These are phyloP conservation scores for Chionomys nivalis DNA, from an alignment of 2,113 vertebrate genomes.

Conservation along the genomic window DNA sequence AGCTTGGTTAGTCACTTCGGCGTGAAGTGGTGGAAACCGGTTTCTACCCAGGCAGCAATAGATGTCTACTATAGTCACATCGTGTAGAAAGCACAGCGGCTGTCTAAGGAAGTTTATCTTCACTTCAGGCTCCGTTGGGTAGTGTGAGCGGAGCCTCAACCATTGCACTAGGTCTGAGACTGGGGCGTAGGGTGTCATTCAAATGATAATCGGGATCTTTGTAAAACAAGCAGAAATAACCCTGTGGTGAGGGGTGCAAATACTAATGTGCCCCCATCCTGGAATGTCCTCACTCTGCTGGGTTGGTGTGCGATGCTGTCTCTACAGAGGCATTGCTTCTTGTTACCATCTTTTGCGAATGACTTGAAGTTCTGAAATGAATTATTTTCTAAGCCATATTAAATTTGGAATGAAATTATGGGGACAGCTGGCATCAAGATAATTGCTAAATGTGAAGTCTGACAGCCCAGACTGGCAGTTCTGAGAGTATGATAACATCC, in stretches of 20 bases:
- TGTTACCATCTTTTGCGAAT: slow-evolving; percentile 68
- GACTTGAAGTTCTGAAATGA: slow-evolving; percentile 75
- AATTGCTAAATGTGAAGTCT: slow-evolving; percentile 83
- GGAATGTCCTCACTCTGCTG: not conserved
- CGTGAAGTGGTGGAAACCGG: not conserved
- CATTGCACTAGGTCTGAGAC: not conserved
- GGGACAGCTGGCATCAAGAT: slow-evolving; percentile 80
- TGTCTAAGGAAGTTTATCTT: not conserved
- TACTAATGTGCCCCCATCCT: not conserved
- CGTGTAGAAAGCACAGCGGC: not conserved
- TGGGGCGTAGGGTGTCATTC: not conserved
- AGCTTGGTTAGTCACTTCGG: not conserved
- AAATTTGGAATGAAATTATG: slow-evolving; percentile 79
- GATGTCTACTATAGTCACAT: not conserved
- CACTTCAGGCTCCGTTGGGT: not conserved
- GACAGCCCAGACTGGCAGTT: slow-evolving; percentile 74
- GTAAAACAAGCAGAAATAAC: not conserved
- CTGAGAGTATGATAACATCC: slow-evolving; percentile 68
- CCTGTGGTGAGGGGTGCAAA: not conserved
- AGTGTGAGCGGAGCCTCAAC: not conserved
- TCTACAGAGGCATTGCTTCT: slow-evolving; percentile 43
- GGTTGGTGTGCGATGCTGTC: not conserved
- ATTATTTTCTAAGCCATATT: slow-evolving; percentile 79
- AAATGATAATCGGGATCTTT: not conserved
- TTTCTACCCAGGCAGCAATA: not conserved